These are phyloP conservation scores for Ruditapes philippinarum DNA, from an alignment of 1,140 invertebrate species.

Conservation along the genomic window DNA sequence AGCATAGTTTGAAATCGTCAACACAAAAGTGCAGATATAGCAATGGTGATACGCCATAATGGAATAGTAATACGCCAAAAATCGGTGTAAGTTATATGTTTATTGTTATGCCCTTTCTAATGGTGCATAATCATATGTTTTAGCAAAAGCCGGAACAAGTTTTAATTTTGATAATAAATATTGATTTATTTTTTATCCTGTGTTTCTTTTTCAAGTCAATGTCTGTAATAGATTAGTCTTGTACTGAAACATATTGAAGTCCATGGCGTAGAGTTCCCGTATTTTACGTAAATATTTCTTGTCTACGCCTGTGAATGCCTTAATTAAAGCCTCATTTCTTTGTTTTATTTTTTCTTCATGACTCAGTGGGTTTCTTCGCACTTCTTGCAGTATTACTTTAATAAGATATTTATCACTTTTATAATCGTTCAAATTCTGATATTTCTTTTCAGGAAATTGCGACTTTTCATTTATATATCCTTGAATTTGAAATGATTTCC, in stretches of 20 bases:
- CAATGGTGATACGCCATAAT: no score
- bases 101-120: no score
- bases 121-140: no score
- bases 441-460: background rate
- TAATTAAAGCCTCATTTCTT: background rate
- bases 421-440: background rate
- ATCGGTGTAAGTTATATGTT: no score
- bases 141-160: no score
- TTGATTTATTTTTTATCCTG: no score
- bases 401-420: background rate
- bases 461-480: background rate
- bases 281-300: background rate
- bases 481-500: conserved; percentile 3
- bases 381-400: background rate
- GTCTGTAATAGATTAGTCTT: background rate
- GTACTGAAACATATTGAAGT: background rate
- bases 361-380: background rate
- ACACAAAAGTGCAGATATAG: no score
- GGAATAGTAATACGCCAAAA: no score
- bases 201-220: no score
- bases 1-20: no score
- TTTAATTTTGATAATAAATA: no score
- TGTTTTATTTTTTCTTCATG: background rate
- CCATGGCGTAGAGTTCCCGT: background rate
- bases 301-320: background rate